A percentile compares a stretch with the other conserved stretches of the same genome.
Evolutionary conservation across 1,140 invertebrate species (phyloP).

Genomic region (Phthorimaea operculella): DNA sequence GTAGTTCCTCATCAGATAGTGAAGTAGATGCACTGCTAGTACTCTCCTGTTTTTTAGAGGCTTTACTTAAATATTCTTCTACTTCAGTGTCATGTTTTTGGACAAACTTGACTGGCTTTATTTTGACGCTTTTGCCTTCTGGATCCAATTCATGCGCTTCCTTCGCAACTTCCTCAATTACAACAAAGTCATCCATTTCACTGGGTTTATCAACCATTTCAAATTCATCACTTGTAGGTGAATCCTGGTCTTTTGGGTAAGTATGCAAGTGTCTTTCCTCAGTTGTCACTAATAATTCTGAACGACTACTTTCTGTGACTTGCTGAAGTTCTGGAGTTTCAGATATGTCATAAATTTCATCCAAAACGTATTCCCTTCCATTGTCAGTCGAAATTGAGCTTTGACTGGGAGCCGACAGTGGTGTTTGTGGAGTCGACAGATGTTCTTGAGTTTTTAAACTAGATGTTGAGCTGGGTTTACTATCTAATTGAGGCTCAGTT

Average conservation of each 20-base stretch:
- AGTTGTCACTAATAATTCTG: constrained; percentile 65
- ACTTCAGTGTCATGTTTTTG: constrained; percentile 78
- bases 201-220: constrained; percentile 88
- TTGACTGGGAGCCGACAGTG: constrained; percentile 71
- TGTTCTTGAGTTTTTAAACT: constrained; percentile 64
- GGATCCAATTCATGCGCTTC: constrained; percentile 83
- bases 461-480: constrained; percentile 58
- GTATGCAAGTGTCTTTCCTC: constrained; percentile 67
- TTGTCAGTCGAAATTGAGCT: constrained; percentile 74
- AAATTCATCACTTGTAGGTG: constrained; percentile 89
- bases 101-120: constrained; percentile 68
- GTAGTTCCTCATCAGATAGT: constrained; percentile 71
- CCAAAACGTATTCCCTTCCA: constrained; percentile 71
- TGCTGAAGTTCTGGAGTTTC: constrained; percentile 68
- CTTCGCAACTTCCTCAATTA: constrained; percentile 86
- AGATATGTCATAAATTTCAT: constrained; percentile 69
- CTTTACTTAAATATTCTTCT: constrained; percentile 75
- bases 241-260: constrained; percentile 74
- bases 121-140: constrained; percentile 83
- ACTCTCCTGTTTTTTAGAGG: constrained; percentile 66
- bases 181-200: constrained; percentile 86
- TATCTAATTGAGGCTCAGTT: constrained; percentile 45
- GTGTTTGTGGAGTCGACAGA: constrained; percentile 69
- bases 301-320: constrained; percentile 63
- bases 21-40: constrained; percentile 70